Evolutionary conservation across 2,113 vertebrate genomes (phyloP).

Genomic region (Crocuta crocuta): DNA sequence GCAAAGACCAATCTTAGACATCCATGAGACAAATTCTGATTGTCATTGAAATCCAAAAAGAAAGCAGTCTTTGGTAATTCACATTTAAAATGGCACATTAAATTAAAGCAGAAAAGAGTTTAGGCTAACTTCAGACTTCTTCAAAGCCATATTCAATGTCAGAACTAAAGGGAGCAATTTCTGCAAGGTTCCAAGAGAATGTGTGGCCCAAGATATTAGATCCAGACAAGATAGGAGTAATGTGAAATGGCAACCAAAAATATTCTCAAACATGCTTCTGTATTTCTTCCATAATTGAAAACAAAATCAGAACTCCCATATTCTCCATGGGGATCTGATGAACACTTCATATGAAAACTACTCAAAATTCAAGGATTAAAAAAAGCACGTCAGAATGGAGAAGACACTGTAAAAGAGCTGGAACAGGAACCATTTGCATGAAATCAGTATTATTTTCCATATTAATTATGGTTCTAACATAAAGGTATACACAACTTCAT

Average conservation of each 20-base stretch:
- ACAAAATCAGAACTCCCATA: neutral
- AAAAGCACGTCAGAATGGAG: neutral
- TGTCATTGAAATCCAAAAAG: conserved; percentile 7
- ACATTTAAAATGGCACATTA: neutral
- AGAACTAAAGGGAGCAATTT: neutral
- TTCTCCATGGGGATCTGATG: neutral
- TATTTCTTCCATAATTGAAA: neutral
- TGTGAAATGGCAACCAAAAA: neutral
- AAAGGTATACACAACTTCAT: neutral
- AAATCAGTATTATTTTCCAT: conserved; percentile 6
- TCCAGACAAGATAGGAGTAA: neutral
- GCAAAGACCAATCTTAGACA: conserved; percentile 8
- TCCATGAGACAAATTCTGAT: neutral
- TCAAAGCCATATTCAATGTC: neutral
- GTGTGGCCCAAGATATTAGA: neutral
- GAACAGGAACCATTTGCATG: neutral
- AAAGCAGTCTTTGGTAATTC: neutral
- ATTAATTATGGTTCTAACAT: neutral
- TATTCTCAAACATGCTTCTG: neutral
- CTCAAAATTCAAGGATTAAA: conserved; percentile 14
- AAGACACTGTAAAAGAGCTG: neutral
- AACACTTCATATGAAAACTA: neutral
- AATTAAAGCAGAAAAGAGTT: neutral
- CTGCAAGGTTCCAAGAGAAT: neutral
- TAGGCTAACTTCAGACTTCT: neutral